These are phyloP conservation scores for Rhyacichthys aspro DNA, from an alignment of 2,797 vertebrate genomes.

Conservation along the genomic window DNA sequence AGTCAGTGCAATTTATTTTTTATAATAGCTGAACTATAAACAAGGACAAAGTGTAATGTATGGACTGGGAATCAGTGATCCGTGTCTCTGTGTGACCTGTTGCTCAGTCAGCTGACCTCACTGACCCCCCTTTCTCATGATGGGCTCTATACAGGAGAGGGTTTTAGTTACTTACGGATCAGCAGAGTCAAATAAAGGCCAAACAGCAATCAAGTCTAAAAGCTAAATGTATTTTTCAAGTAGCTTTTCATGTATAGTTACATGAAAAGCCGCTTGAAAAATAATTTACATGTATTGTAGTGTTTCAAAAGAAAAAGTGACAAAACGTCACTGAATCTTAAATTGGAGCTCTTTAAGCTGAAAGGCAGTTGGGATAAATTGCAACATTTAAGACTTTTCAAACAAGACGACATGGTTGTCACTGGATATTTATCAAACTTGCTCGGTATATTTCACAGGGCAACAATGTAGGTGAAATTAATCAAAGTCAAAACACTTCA, in stretches of 20 bases:
- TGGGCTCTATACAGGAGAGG: constrained; percentile 15
- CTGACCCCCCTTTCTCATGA: constrained; percentile 12
- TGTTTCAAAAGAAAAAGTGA: constrained; percentile 29
- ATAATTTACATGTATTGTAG: constrained; percentile 20
- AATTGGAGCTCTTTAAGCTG: constrained; percentile 15
- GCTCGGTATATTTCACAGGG: constrained; percentile 34
- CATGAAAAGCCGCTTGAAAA: not conserved
- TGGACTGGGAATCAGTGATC: not conserved
- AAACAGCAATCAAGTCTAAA: constrained; percentile 17
- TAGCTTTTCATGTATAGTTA: no score
- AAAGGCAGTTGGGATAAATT: constrained; percentile 33
- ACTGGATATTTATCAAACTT: constrained; percentile 48
- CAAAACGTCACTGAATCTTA: constrained; percentile 19
- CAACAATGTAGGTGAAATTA: constrained; percentile 53
- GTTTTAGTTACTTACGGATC: constrained; percentile 33
- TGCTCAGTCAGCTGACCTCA: constrained; percentile 26
- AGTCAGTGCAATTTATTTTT: no score
- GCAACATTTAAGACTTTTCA: constrained; percentile 47
- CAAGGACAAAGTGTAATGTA: not conserved
- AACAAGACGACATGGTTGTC: constrained; percentile 35
- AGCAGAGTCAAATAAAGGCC: constrained; percentile 9
- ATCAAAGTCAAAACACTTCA: constrained; percentile 59
- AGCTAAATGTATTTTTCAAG: constrained; percentile 13
- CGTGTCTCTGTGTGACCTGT: not conserved
- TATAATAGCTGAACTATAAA: no score